These are phyloP conservation scores for Synanceia verrucosa DNA, from an alignment of 2,797 vertebrate genomes.

Conservation along the genomic window DNA sequence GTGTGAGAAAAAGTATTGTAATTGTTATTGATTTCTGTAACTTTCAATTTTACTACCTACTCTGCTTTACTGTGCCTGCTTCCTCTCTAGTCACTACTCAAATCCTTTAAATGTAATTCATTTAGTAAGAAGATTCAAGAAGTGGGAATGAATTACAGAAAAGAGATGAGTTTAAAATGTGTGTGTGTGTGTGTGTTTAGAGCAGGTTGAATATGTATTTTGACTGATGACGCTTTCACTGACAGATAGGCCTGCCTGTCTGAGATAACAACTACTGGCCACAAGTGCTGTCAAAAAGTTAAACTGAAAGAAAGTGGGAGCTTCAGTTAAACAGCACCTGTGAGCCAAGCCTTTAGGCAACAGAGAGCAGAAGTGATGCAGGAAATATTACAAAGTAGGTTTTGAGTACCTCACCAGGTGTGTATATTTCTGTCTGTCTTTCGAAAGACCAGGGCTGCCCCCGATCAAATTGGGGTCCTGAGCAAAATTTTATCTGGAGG, in stretches of 20 bases:
- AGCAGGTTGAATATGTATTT: neutral
- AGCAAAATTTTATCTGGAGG: too few relatives aligned
- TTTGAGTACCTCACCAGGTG: too few relatives aligned
- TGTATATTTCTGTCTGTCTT: too few relatives aligned
- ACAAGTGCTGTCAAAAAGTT: neutral
- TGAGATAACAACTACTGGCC: conserved; percentile 19
- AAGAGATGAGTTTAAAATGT: neutral
- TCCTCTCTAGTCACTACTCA: neutral
- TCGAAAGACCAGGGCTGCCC: too few relatives aligned
- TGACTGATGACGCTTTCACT: conserved; percentile 20
- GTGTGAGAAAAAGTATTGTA: conserved; percentile 14
- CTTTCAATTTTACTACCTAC: neutral
- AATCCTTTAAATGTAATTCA: conserved; percentile 16
- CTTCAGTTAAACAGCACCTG: neutral
- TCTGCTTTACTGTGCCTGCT: neutral
- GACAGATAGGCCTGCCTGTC: conserved; percentile 22
- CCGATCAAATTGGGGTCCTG: too few relatives aligned
- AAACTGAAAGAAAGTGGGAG: neutral
- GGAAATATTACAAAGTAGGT: too few relatives aligned
- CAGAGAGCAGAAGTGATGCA: neutral
- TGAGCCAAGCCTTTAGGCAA: neutral
- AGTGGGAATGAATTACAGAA: neutral
- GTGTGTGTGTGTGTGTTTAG: neutral
- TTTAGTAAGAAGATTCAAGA: neutral
- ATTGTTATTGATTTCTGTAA: conserved; percentile 28